Evolutionary conservation across 53 echinoderm and acorn worm genomes (phyloP).

Genomic region (Holothuria leucospilota): DNA sequence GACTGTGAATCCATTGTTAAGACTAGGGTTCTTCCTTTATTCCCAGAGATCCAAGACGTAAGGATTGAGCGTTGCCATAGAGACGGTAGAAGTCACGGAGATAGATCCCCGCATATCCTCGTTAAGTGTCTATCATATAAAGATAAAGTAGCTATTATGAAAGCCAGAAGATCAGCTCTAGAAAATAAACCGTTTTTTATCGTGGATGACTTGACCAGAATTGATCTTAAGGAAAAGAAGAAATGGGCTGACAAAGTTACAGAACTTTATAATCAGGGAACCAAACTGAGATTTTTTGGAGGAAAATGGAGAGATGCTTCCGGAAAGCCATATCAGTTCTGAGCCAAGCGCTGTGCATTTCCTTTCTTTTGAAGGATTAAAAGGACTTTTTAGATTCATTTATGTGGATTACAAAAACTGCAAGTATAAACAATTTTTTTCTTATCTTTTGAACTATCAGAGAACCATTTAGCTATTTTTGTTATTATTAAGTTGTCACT

Average conservation of each 20-base stretch:
- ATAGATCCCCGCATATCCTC: slow-evolving; percentile 21
- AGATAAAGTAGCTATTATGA: neutral
- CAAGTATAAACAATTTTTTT: too few species aligned
- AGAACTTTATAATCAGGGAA: neutral
- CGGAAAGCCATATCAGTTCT: slow-evolving; percentile 7
- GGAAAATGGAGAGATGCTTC: slow-evolving; percentile 15
- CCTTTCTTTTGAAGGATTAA: neutral
- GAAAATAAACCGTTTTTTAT: slow-evolving; percentile 13
- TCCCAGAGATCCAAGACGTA: slow-evolving; percentile 1
- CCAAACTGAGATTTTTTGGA: neutral
- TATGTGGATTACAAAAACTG: neutral
- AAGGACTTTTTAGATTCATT: neutral
- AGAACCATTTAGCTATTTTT: too few species aligned
- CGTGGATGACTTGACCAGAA: slow-evolving; percentile 17
- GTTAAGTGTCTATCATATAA: neutral
- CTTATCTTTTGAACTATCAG: too few species aligned
- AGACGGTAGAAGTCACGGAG: neutral
- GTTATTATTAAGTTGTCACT: too few species aligned
- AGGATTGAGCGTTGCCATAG: neutral
- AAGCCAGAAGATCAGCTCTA: neutral
- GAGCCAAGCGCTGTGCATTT: neutral
- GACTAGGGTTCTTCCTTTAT: neutral
- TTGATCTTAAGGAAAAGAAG: slow-evolving; percentile 12
- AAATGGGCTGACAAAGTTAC: neutral
- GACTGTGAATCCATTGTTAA: neutral